Base-by-base conservation (phyloP, 2,888 invertebrate genomes). In the Tetramorium bicarinatum region DNA sequence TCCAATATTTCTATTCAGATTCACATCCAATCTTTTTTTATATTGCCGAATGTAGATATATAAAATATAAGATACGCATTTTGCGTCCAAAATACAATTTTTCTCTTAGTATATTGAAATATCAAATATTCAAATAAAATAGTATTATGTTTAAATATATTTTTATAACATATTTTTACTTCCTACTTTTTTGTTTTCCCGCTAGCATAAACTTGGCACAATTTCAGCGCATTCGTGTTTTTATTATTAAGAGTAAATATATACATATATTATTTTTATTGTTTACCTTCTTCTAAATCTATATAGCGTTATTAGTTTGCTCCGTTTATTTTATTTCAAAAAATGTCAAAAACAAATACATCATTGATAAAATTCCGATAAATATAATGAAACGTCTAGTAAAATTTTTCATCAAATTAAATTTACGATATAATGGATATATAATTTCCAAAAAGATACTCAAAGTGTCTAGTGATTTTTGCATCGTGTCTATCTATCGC, bases 11-110 rank as follows among this genome's bases (percentile, higher is more conserved):
- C 64, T 41, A 47, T 75, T 47, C 29, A 25, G 38, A 18, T 52
- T 47, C 29, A 21, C 21, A 71, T 56, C 54, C 71, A 79, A 69
- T 77, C 59, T 62, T 54, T 69, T 66, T 54, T 66, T 66, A 62
- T 34, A 66, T 54, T 25, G 13, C 13, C 52, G 25, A 54, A 76
- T 38, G 38, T 74, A 47, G 7, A 69, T 25, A 41, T 59, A 54
- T 44, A 44, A 52, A 47, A 52, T 61, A 44, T 44, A 34, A 59
- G 61, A 75, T 25, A 62, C 62, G 34, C 47, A 75, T 75, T 47
- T 75, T 18, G 38, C 25, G 25, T n/a, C 7, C 7, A 25, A 44
- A 18, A 67, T 67, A 29, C 54, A 38, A 64, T 66, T 25, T 76
- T 76, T 38, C 25, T 41, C 15, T 66, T 52, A 18, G 52, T 66